Conservation (phyloP, 2,797 vertebrate species). For the Poeciliopsis gracilis region DNA sequence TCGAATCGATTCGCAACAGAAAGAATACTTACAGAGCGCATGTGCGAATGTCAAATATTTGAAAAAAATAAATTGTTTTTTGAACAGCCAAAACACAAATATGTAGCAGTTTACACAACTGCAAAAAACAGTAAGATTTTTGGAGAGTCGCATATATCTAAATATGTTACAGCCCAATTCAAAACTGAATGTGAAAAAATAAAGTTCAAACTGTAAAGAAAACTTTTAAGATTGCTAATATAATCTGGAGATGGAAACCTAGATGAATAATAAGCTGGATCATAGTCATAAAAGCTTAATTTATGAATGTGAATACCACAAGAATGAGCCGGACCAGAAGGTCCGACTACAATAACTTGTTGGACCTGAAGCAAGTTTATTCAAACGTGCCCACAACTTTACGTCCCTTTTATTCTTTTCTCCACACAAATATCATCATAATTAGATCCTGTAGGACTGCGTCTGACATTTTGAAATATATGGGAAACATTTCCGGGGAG, state of each 20-base stretch:
- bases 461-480: conserved; percentile 11
- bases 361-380: not conserved
- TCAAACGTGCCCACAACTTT: not conserved
- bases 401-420: not conserved
- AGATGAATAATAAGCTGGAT: not conserved
- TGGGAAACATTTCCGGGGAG: not conserved
- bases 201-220: not conserved
- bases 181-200: not conserved
- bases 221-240: not conserved
- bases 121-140: not conserved
- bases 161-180: not conserved
- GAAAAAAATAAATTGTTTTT: not conserved
- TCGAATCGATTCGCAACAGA: not conserved
- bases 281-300: not conserved
- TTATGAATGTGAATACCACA: not conserved
- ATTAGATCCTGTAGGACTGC: not conserved
- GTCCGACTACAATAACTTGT: not conserved
- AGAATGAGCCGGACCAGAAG: not conserved
- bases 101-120: not conserved
- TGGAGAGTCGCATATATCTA: not conserved
- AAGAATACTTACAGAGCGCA: not conserved
- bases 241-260: not conserved
- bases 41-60: not conserved
- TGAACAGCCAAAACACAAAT: not conserved
- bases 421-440: conserved; percentile 4